A percentile compares a stretch with the other conserved stretches of the same genome.
These are phyloP conservation scores for Acromyrmex heyeri DNA, from an alignment of 1,140 invertebrate genomes.

Conservation along the genomic window DNA sequence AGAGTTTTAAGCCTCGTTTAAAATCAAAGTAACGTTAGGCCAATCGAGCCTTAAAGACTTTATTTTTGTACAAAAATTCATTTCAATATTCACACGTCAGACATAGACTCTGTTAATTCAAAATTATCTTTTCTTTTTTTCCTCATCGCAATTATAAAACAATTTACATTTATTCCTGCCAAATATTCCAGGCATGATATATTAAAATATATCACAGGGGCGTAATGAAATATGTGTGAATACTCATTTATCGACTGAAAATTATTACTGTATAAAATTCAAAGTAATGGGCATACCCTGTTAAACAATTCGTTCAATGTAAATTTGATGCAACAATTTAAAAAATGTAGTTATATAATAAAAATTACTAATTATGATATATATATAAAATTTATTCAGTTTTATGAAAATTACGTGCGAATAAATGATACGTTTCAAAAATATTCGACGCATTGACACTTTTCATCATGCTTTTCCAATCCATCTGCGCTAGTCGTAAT, in stretches of 20 bases:
- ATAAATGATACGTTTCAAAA: slow-evolving; percentile 12
- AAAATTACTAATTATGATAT: slow-evolving; percentile 22
- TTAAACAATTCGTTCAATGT: neutral
- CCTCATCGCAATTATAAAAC: slow-evolving; percentile 3
- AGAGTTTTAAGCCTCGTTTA: too few relatives aligned
- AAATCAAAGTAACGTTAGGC: too few relatives aligned
- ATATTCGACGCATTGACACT: neutral
- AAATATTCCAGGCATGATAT: slow-evolving; percentile 1
- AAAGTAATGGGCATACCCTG: slow-evolving; percentile 11
- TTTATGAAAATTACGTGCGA: slow-evolving; percentile 1
- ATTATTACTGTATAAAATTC: slow-evolving; percentile 24
- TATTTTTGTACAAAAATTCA: neutral
- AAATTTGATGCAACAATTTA: slow-evolving; percentile 31
- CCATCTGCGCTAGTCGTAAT: slow-evolving; percentile 21
- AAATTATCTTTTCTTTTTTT: neutral
- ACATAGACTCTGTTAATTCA: neutral
- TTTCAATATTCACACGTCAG: neutral
- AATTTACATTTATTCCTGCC: slow-evolving; percentile 7
- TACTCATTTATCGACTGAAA: slow-evolving; percentile 19
- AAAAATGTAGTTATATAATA: slow-evolving; percentile 16
- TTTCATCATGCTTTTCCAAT: slow-evolving; percentile 27
- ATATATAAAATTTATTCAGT: neutral
- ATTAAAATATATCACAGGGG: slow-evolving; percentile 28
- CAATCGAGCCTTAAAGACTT: neutral
- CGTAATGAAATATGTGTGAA: slow-evolving; percentile 18